These are phyloP conservation scores for Hydrophis major DNA, from an alignment of 2,797 vertebrate genomes.

Conservation along the genomic window DNA sequence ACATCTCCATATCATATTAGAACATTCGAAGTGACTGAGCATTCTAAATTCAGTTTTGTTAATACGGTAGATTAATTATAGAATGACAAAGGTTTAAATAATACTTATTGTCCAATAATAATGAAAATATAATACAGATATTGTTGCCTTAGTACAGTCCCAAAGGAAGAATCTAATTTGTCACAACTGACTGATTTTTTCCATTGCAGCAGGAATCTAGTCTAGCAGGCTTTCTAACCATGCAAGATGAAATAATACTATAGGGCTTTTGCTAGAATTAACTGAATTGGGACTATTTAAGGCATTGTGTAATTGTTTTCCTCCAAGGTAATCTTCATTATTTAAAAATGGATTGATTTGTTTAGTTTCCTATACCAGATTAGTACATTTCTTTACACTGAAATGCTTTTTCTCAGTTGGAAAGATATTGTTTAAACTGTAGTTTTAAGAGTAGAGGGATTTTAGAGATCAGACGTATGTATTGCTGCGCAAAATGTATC, in stretches of 20 bases:
- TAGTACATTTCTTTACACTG: not conserved
- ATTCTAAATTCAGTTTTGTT: not conserved
- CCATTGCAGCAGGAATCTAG: not conserved
- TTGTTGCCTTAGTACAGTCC: constrained; percentile 24
- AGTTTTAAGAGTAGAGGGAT: not conserved
- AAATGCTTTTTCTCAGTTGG: not conserved
- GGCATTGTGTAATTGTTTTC: not conserved
- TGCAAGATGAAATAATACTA: not conserved
- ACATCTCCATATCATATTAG: not conserved
- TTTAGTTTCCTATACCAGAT: not conserved
- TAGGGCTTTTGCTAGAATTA: not conserved
- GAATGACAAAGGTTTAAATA: constrained; percentile 15
- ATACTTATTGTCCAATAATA: not conserved
- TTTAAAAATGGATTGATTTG: constrained; percentile 15
- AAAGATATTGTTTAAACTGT: not conserved
- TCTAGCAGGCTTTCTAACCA: not conserved
- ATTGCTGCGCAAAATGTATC: not conserved
- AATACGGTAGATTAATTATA: not conserved
- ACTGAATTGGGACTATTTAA: not conserved
- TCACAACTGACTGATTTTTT: constrained; percentile 8
- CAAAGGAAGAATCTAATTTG: constrained; percentile 10
- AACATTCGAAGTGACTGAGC: not conserved
- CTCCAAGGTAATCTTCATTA: not conserved
- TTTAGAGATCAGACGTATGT: not conserved
- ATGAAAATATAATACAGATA: constrained; percentile 6